These are phyloP conservation scores for Catocala fraxini DNA, from an alignment of 2,888 invertebrate genomes.

Conservation along the genomic window DNA sequence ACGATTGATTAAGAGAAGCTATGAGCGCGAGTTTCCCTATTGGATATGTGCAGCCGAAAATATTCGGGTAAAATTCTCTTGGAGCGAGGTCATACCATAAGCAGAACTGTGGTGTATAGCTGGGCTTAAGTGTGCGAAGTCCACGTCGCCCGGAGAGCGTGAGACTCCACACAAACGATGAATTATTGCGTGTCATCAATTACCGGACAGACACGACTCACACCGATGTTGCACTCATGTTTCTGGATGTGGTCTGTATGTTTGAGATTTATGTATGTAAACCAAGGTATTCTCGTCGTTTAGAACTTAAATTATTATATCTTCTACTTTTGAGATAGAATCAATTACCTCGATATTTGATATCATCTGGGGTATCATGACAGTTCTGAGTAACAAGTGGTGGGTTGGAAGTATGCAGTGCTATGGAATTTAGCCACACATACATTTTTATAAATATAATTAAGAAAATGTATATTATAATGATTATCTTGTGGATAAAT, in stretches of 20 bases:
- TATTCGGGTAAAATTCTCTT: neutral
- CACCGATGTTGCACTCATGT: constrained; percentile 44
- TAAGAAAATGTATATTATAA: too few relatives aligned
- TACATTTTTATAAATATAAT: too few relatives aligned
- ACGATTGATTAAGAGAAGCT: neutral
- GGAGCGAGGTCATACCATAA: neutral
- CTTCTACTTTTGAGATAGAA: too few relatives aligned
- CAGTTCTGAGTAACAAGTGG: too few relatives aligned
- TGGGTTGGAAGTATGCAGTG: too few relatives aligned
- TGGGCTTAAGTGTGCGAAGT: constrained; percentile 45
- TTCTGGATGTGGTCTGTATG: constrained; percentile 38
- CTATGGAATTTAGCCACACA: too few relatives aligned
- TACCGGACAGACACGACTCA: constrained; percentile 74
- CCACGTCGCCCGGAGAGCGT: constrained; percentile 60
- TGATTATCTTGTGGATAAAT: too few relatives aligned
- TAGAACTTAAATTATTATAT: too few relatives aligned
- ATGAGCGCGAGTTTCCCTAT: neutral
- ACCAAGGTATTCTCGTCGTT: too few relatives aligned
- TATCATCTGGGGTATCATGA: too few relatives aligned
- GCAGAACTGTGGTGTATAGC: constrained; percentile 15
- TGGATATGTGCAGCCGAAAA: neutral
- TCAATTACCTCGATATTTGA: too few relatives aligned
- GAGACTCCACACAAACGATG: constrained; percentile 83
- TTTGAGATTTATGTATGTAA: neutral
- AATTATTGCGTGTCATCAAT: constrained; percentile 84